Evolutionary conservation across 2,888 invertebrate genomes (phyloP).

Genomic region (Thereva nobilitata): DNA sequence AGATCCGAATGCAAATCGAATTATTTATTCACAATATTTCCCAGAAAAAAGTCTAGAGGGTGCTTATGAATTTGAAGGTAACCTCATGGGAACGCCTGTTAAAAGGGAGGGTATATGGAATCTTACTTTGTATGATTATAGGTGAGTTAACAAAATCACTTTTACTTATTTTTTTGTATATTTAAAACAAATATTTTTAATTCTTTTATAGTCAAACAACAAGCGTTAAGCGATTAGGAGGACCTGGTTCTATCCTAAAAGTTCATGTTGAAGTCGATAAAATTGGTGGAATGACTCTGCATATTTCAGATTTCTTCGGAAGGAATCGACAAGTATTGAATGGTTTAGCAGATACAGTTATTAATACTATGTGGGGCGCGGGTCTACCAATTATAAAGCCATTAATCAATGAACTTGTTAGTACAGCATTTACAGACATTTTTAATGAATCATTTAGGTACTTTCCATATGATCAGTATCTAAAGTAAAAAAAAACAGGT

Average conservation of each 20-base stretch:
- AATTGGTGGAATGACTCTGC: slow-evolving; percentile 77
- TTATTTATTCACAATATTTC: slow-evolving; percentile 80
- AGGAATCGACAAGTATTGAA: slow-evolving; percentile 66
- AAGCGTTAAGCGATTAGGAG: slow-evolving; percentile 57
- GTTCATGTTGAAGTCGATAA: slow-evolving; percentile 74
- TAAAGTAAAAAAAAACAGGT: slow-evolving; percentile 54
- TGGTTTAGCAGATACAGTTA: slow-evolving; percentile 71
- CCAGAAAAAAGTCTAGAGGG: slow-evolving; percentile 78
- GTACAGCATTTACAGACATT: slow-evolving; percentile 81
- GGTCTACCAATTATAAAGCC: slow-evolving; percentile 76
- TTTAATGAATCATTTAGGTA: slow-evolving; percentile 75
- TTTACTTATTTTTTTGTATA: neutral
- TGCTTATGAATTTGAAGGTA: slow-evolving; percentile 67
- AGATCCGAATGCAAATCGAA: slow-evolving; percentile 66
- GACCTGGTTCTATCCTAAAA: slow-evolving; percentile 59
- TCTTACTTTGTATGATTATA: slow-evolving; percentile 70
- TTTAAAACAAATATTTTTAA: neutral
- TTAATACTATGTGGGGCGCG: slow-evolving; percentile 80
- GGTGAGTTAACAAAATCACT: slow-evolving; percentile 45
- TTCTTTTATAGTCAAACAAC: slow-evolving; percentile 57
- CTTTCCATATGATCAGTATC: slow-evolving; percentile 72
- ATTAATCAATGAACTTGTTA: slow-evolving; percentile 80
- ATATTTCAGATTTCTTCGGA: slow-evolving; percentile 72
- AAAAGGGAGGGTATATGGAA: slow-evolving; percentile 74
- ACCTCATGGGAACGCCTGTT: slow-evolving; percentile 65